Conservation (phyloP, 2,797 vertebrate species). For the Myotis myotis region DNA sequence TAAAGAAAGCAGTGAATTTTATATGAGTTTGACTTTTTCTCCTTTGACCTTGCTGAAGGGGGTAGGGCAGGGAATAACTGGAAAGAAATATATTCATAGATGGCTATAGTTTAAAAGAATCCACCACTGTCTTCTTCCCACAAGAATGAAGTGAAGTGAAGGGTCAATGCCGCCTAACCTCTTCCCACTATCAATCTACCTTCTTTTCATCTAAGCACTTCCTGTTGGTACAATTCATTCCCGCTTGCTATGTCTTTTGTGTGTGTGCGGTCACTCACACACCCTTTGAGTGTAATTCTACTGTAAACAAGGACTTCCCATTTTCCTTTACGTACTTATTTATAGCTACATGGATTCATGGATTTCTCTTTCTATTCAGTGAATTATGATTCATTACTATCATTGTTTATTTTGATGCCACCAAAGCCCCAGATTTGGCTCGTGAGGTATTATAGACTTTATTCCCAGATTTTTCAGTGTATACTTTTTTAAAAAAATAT, state of each 20-base stretch:
- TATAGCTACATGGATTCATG: neutral
- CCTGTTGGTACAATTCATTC: neutral
- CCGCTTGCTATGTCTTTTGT: neutral
- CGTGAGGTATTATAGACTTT: neutral
- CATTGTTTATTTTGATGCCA: slow-evolving; percentile 42
- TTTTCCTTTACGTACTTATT: neutral
- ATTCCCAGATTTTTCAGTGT: neutral
- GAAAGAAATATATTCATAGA: neutral
- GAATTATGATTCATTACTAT: neutral
- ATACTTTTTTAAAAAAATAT: no score
- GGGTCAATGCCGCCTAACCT: neutral
- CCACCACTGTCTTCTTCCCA: neutral
- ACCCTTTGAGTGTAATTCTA: slow-evolving; percentile 17
- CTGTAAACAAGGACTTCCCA: neutral
- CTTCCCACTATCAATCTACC: neutral
- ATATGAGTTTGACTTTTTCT: neutral
- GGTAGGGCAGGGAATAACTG: neutral
- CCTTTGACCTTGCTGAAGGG: neutral
- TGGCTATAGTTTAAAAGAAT: neutral
- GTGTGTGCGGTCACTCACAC: neutral
- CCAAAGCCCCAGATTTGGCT: slow-evolving; percentile 28
- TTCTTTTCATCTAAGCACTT: neutral
- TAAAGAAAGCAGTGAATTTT: neutral
- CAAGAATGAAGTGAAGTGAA: neutral
- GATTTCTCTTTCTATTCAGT: slow-evolving; percentile 4